phyloP scores from a whole-genome alignment of 2,888 invertebrate species.

The Nymphalis c-album region DNA sequence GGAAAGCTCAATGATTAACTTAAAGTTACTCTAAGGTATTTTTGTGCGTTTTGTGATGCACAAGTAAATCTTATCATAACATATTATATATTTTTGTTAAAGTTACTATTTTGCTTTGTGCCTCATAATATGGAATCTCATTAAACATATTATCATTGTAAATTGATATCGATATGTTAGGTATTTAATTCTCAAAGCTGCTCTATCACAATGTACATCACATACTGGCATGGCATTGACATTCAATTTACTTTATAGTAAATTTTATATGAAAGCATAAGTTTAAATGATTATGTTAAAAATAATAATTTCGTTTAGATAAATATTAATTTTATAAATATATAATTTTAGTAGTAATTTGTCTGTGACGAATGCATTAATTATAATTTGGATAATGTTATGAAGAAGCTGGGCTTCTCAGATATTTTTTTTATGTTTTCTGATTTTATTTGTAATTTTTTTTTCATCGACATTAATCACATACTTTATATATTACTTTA shows the following conservation, averaged over 20 bases:
- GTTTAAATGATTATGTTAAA: conserved; percentile 6
- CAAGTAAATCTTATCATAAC: conserved; percentile 70
- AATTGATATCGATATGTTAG: conserved; percentile 32
- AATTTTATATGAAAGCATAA: not conserved
- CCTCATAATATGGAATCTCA: conserved; percentile 75
- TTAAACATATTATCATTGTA: conserved; percentile 45
- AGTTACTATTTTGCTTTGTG: conserved; percentile 73
- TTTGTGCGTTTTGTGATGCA: conserved; percentile 67
- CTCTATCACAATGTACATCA: conserved; percentile 58
- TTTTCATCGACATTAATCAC: not conserved
- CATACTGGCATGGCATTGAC: conserved; percentile 38
- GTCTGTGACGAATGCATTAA: conserved; percentile 7
- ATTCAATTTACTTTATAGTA: conserved; percentile 10
- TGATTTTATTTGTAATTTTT: not conserved
- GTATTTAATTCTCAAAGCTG: conserved; percentile 44
- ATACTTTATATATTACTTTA: conserved; percentile 1
- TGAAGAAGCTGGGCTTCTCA: conserved; percentile 31
- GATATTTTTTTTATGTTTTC: not conserved
- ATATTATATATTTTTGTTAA: conserved; percentile 67
- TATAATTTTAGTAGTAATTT: not conserved
- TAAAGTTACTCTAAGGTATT: conserved; percentile 73
- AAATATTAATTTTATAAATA: not conserved
- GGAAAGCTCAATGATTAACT: conserved; percentile 80
- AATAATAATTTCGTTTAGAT: not conserved
- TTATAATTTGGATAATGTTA: not conserved